Evolutionary conservation across 2,888 invertebrate species (phyloP), one percentile per base, ranked within the genome.

Genomic region (Charanyca ferruginea): DNA sequence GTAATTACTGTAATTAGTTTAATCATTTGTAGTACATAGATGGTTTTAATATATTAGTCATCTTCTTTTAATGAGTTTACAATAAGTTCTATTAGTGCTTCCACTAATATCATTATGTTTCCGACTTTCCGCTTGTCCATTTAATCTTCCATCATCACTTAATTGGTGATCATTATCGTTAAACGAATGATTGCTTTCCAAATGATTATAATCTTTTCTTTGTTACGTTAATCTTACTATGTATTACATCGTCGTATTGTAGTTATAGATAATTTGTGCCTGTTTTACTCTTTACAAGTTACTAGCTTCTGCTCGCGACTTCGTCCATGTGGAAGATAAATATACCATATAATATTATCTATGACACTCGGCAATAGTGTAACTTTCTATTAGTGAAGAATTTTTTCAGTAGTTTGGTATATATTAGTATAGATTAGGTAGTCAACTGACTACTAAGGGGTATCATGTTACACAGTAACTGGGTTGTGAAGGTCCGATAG

Each of bases 161-260:
- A 57, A 73, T 67, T 61, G 47, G 23, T 23, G 58, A 74, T 66
- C 18, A 23, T 23, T 65, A 79, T 79, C 76, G 28, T 68, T 51
- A 51, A 3, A 54, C 32, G 18, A 57, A 48, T 61, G 68, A 79
- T 64, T 49, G 76, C 41, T 66, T 64, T 66, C 11, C 49, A 23
- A 22, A 16, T 71, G 48, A 66, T 22, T 49, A 11, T 25, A 55
- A 75, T 78, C 44, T 78, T 28, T 57, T 8, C 6, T 25, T 45
- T 55, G 23, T 48, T 38, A 38, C 18, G 22, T 16, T 32, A 8
- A 47, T 66, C 16, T 55, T 52, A 48, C 2, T 8, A 32, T 41
- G 25, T 41, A 8, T 22, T 51, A 42, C 32, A 23, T 18, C 20
- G 32, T n/a, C 11, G 5, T 28, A 41, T 41, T 47, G 42, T 41